Conservation (phyloP, 2,888 invertebrate species). For the Osmoderma eremita region DNA sequence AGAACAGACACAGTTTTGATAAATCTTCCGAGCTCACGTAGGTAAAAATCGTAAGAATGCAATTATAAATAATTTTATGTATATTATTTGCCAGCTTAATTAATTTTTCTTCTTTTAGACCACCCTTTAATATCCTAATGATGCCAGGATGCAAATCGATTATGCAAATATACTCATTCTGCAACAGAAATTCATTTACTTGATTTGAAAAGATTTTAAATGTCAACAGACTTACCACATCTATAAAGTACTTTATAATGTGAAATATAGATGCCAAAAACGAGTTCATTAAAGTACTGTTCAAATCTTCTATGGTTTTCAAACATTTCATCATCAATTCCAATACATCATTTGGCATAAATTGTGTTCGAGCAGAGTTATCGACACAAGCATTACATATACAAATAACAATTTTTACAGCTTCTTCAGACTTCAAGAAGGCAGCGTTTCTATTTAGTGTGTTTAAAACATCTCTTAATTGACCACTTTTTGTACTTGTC, state of each 20-base stretch:
- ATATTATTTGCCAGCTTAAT: constrained; percentile 4
- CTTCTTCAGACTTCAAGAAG: constrained; percentile 7
- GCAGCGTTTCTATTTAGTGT: constrained; percentile 10
- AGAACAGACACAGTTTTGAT: constrained; percentile 21
- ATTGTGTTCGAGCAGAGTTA: not conserved
- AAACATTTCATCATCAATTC: constrained; percentile 9
- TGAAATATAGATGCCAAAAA: constrained; percentile 28
- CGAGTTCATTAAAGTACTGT: constrained; percentile 8
- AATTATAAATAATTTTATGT: constrained; percentile 18
- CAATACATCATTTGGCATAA: constrained; percentile 7
- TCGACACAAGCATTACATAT: constrained; percentile 20
- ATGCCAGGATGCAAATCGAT: not conserved
- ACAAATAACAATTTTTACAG: constrained; percentile 23
- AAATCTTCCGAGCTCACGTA: not conserved
- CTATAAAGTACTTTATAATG: constrained; percentile 26
- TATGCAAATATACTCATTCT: constrained; percentile 12
- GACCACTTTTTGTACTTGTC: constrained; percentile 24
- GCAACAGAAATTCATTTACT: constrained; percentile 1
- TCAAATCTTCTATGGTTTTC: constrained; percentile 1
- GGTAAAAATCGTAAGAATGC: not conserved
- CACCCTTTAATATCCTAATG: constrained; percentile 5
- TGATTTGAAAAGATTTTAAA: not conserved
- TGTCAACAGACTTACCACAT: constrained; percentile 4
- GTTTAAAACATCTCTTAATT: constrained; percentile 29
- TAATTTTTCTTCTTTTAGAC: not conserved